A percentile compares a stretch with the other conserved stretches of the same genome.
phyloP scores from a whole-genome alignment of 2,888 invertebrate genomes.

The Arrhopalites spinosus region DNA sequence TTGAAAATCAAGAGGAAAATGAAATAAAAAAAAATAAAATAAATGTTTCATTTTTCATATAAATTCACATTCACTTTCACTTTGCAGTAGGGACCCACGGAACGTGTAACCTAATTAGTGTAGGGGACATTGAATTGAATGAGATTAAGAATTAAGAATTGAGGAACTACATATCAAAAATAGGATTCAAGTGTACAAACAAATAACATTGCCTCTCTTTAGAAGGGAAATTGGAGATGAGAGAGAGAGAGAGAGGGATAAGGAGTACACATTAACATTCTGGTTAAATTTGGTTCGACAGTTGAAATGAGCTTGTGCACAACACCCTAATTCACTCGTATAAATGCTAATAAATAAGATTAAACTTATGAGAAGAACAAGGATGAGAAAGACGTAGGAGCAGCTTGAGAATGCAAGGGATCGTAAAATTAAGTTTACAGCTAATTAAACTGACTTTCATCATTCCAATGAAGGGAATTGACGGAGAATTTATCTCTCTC shows the following conservation, averaged over 20 bases:
- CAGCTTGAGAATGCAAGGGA: background rate
- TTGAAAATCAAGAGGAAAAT: background rate
- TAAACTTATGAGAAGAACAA: background rate
- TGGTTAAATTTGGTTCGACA: too few species aligned
- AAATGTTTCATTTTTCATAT: too few species aligned
- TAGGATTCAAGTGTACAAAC: background rate
- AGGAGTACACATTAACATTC: background rate
- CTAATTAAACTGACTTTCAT: slow-evolving; percentile 26
- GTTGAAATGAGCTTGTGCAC: slow-evolving; percentile 1
- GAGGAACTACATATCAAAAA: too few species aligned
- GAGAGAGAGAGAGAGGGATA: background rate
- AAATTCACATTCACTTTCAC: background rate
- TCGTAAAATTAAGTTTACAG: slow-evolving; percentile 34
- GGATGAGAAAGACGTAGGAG: background rate
- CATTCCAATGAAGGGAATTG: background rate
- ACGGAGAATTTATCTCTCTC: background rate
- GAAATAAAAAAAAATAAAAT: background rate
- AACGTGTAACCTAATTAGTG: background rate
- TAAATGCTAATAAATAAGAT: slow-evolving; percentile 18
- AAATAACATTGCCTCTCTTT: background rate
- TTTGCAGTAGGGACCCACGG: background rate
- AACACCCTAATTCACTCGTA: slow-evolving; percentile 4
- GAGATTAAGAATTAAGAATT: background rate
- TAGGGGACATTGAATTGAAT: background rate
- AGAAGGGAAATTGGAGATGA: background rate